Evolutionary conservation across 2,797 vertebrate species (phyloP).

Genomic region (Phrynocephalus guinanensis): DNA sequence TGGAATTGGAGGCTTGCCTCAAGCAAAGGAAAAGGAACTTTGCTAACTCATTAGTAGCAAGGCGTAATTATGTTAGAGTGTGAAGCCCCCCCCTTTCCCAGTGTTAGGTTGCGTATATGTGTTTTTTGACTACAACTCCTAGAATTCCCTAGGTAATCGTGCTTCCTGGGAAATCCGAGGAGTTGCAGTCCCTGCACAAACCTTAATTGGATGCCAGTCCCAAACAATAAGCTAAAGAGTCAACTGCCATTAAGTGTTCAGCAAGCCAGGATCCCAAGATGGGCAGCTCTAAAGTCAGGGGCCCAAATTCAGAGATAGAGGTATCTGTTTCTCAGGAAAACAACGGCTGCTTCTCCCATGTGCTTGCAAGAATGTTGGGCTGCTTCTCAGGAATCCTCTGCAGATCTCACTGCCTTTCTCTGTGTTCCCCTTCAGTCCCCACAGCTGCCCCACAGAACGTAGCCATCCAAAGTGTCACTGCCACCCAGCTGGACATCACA

Average conservation of each 20-base stretch:
- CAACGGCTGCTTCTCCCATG: not conserved
- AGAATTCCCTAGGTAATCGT: too few relatives aligned
- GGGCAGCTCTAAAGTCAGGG: not conserved
- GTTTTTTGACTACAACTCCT: too few relatives aligned
- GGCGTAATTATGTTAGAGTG: too few relatives aligned
- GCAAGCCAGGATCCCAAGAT: too few relatives aligned
- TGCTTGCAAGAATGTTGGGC: not conserved
- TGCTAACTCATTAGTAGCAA: too few relatives aligned
- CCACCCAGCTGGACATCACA: conserved; percentile 93
- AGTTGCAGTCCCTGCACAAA: too few relatives aligned
- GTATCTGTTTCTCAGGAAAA: not conserved
- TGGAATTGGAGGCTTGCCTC: too few relatives aligned
- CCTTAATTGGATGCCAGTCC: not conserved
- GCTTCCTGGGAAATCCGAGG: too few relatives aligned
- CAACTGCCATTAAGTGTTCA: not conserved
- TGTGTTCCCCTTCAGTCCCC: conserved; percentile 81
- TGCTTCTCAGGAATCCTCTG: fast-evolving
- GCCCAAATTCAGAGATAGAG: not conserved
- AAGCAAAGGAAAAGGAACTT: too few relatives aligned
- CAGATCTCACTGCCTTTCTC: not conserved
- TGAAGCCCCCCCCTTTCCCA: too few relatives aligned
- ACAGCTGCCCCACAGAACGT: conserved; percentile 89
- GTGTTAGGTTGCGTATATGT: too few relatives aligned
- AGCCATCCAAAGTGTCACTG: conserved; percentile 85
- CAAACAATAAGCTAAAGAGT: not conserved